These are phyloP conservation scores for Drosophila auraria DNA, from an alignment of 1,140 invertebrate species.

Conservation along the genomic window DNA sequence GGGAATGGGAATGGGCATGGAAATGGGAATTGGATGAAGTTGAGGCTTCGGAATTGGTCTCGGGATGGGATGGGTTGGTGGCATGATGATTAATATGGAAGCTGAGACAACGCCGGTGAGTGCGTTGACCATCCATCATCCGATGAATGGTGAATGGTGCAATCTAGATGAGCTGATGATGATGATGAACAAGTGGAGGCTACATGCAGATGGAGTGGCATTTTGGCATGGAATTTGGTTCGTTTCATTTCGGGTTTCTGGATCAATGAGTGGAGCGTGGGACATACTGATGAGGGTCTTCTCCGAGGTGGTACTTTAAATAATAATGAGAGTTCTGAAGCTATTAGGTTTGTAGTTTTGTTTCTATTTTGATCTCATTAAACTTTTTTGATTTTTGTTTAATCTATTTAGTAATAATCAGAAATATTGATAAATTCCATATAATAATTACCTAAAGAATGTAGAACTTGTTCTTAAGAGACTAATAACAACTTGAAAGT, in stretches of 20 bases:
- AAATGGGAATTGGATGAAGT: constrained; percentile 30
- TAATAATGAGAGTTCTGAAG: not conserved
- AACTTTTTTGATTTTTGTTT: no score
- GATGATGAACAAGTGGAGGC: not conserved
- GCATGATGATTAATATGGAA: constrained; percentile 23
- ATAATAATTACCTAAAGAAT: not conserved
- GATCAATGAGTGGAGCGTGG: not conserved
- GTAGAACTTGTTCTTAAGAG: not conserved
- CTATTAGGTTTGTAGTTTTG: not conserved
- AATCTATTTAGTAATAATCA: no score
- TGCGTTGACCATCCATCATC: constrained; percentile 39
- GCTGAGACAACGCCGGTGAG: not conserved
- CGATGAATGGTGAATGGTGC: constrained; percentile 23
- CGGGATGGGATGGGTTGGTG: constrained; percentile 10
- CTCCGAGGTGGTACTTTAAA: not conserved
- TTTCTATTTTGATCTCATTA: not conserved
- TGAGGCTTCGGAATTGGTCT: not conserved
- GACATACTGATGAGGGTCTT: not conserved
- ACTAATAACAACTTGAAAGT: not conserved
- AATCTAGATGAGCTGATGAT: not conserved
- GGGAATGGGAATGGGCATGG: constrained; percentile 17
- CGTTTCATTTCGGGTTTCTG: not conserved
- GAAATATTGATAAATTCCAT: not conserved
- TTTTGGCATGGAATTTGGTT: not conserved
- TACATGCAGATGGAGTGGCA: not conserved